phyloP scores from a whole-genome alignment of 2,888 invertebrate species.

The Lathronympha strigana region DNA sequence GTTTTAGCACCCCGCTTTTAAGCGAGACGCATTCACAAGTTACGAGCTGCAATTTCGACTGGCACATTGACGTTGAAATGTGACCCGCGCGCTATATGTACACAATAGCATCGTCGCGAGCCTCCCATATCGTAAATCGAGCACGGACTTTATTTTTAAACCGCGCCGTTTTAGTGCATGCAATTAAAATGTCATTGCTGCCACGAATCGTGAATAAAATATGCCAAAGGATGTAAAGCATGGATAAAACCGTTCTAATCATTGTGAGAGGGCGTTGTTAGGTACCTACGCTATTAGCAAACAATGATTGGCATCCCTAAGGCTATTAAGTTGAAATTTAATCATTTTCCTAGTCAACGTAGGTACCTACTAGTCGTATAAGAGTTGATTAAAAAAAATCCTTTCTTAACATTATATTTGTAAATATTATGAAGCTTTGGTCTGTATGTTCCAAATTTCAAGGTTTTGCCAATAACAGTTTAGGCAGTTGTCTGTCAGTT shows the following conservation, averaged over 20 bases:
- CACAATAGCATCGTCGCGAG: conserved; percentile 36
- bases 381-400: no score
- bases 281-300: background rate
- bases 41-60: conserved; percentile 26
- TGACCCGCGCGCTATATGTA: conserved; percentile 35
- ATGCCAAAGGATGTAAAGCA: background rate
- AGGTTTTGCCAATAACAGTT: no score
- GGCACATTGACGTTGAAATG: conserved; percentile 37
- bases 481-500: no score
- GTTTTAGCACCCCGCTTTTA: background rate
- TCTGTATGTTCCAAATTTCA: no score
- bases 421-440: no score
- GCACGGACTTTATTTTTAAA: conserved; percentile 38
- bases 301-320: background rate
- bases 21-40: conserved; percentile 10
- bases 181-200: conserved; percentile 34
- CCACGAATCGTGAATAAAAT: conserved; percentile 9
- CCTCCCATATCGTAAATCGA: conserved; percentile 37
- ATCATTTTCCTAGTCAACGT: no score
- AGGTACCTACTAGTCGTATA: no score
- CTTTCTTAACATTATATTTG: no score
- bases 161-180: conserved; percentile 30
- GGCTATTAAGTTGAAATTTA: no score
- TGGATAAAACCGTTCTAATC: background rate
- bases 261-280: background rate